A percentile compares a stretch with the other conserved stretches of the same genome.
Conservation (phyloP, 2,797 vertebrate genomes). For the Aldrovandia affinis region DNA sequence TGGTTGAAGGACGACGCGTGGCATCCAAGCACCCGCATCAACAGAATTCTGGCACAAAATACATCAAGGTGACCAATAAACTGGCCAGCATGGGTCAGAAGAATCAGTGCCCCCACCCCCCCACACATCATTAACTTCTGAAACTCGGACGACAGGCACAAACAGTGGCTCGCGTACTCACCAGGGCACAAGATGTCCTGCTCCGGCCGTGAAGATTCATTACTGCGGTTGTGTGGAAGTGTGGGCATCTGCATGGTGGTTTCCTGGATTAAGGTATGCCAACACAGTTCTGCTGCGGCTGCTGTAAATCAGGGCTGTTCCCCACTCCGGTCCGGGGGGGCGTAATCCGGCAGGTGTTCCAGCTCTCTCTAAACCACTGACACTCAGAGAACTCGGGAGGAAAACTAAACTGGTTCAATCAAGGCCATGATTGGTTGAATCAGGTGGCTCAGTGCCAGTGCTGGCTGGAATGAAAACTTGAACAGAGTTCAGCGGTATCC, state of each 20-base stretch:
- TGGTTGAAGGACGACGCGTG: neutral
- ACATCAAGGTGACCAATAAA: constrained; percentile 9
- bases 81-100: neutral
- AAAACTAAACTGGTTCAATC: neutral
- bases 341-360: neutral
- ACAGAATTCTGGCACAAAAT: neutral
- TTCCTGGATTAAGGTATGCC: neutral
- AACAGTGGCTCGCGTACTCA: neutral
- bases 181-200: neutral
- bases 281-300: neutral
- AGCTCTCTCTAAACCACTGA: neutral
- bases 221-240: neutral
- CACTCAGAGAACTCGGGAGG: neutral
- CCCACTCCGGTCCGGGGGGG: neutral
- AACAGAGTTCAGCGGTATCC: neutral
- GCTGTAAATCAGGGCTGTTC: neutral
- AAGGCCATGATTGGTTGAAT: neutral
- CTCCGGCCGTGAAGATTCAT: neutral
- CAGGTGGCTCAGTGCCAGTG: neutral
- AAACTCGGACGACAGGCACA: neutral
- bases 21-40: neutral
- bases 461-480: neutral
- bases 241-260: neutral
- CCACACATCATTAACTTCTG: neutral
- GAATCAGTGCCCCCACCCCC: neutral